Evolutionary conservation across 2,797 vertebrate genomes (phyloP).

Genomic region (Clarias laeviceps): DNA sequence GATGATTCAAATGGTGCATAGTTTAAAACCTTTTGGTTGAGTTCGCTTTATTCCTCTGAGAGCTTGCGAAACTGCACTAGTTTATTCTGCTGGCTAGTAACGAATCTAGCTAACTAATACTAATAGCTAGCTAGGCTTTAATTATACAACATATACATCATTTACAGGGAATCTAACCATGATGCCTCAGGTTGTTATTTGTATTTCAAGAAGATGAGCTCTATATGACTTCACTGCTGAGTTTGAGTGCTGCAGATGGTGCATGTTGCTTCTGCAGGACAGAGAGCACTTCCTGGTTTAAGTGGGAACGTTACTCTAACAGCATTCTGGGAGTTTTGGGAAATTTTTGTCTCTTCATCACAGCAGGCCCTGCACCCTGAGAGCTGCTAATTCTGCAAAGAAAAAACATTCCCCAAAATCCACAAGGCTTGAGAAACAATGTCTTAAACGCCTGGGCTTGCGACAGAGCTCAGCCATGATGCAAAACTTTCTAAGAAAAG

Average conservation of each 20-base stretch:
- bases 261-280: neutral
- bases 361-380: neutral
- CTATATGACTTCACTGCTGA: neutral
- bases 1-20: neutral
- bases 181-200: neutral
- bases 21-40: neutral
- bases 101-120: neutral
- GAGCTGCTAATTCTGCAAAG: constrained; percentile 21
- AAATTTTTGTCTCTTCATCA: constrained; percentile 37
- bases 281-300: neutral
- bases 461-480: neutral
- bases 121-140: neutral
- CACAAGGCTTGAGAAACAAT: neutral
- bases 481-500: constrained; percentile 16
- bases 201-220: neutral
- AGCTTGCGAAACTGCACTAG: neutral
- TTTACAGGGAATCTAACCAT: neutral
- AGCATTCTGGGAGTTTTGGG: constrained; percentile 30
- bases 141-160: too few relatives aligned
- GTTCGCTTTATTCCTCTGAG: neutral
- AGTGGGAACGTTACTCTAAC: neutral
- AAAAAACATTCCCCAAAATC: constrained; percentile 42
- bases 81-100: neutral
- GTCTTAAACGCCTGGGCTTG: neutral
- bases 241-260: neutral